Conservation (phyloP, 2,888 invertebrate genomes). For the Laothoe populi region DNA sequence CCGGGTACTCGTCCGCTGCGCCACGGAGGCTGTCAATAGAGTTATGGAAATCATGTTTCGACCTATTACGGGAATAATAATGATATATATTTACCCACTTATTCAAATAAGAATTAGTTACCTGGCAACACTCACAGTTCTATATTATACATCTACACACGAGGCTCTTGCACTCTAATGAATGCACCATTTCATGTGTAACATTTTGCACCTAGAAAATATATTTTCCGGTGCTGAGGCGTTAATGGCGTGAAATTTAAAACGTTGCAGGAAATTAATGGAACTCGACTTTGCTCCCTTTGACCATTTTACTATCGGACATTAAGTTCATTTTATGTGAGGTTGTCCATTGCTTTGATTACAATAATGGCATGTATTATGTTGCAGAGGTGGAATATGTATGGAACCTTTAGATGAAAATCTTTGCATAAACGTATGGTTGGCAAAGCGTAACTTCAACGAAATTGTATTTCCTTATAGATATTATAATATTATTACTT, state of each 20-base stretch:
- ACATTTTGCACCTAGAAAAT: constrained; percentile 19
- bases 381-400: no score
- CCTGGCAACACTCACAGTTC: not conserved
- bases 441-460: no score
- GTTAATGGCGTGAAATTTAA: constrained; percentile 20
- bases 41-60: not conserved
- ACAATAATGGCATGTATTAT: not conserved
- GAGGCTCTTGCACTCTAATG: constrained; percentile 14
- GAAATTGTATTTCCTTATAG: no score
- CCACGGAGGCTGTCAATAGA: no score
- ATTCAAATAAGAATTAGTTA: not conserved
- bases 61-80: not conserved
- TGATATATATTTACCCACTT: not conserved
- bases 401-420: no score
- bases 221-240: constrained; percentile 21
- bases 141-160: constrained; percentile 30
- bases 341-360: no score
- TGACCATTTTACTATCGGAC: not conserved
- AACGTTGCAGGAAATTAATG: constrained; percentile 20
- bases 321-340: not conserved
- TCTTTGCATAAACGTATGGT: no score
- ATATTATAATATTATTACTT: no score
- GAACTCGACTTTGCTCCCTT: not conserved
- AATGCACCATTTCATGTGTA: constrained; percentile 21
- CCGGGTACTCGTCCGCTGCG: no score